Evolutionary conservation across 2,113 vertebrate genomes (phyloP).

Genomic region (Trematomus loennbergii): DNA sequence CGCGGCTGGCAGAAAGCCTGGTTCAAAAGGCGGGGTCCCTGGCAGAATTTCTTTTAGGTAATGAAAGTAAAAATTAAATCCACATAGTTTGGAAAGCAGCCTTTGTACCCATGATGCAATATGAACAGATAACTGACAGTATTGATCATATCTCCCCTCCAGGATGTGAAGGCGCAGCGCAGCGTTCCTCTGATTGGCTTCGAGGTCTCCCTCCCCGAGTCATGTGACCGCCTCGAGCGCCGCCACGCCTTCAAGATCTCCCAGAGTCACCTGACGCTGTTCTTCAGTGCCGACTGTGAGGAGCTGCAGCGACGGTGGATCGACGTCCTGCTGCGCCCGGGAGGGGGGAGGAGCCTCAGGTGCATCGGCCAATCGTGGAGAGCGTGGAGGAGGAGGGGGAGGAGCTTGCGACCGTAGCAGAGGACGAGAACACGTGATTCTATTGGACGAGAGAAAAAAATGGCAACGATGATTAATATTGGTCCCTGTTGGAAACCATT

Average conservation of each 20-base stretch:
- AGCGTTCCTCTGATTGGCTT: conserved; percentile 93
- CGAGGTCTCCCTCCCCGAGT: conserved; percentile 88
- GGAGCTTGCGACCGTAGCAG: conserved; percentile 58
- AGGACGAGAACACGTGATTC: conserved; percentile 83
- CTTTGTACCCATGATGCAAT: no score
- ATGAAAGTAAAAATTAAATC: no score
- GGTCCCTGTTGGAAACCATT: conserved; percentile 31
- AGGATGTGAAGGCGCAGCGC: conserved; percentile 94
- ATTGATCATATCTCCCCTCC: neutral
- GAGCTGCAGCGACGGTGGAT: conserved; percentile 91
- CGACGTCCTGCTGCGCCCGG: conserved; percentile 87
- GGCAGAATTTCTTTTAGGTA: no score
- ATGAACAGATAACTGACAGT: no score
- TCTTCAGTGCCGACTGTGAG: conserved; percentile 91
- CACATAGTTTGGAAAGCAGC: no score
- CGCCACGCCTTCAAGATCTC: conserved; percentile 91
- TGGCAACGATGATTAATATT: neutral
- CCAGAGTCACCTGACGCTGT: conserved; percentile 92
- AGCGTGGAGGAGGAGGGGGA: conserved; percentile 85
- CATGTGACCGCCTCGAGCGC: conserved; percentile 89
- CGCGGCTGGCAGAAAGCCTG: conserved; percentile 93
- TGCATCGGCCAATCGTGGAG: conserved; percentile 84
- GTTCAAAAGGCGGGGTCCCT: no score
- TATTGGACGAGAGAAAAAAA: conserved; percentile 20
- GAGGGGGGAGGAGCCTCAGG: conserved; percentile 86